Conservation (phyloP, 1,140 invertebrate species). For the Zaprionus davidi region DNA sequence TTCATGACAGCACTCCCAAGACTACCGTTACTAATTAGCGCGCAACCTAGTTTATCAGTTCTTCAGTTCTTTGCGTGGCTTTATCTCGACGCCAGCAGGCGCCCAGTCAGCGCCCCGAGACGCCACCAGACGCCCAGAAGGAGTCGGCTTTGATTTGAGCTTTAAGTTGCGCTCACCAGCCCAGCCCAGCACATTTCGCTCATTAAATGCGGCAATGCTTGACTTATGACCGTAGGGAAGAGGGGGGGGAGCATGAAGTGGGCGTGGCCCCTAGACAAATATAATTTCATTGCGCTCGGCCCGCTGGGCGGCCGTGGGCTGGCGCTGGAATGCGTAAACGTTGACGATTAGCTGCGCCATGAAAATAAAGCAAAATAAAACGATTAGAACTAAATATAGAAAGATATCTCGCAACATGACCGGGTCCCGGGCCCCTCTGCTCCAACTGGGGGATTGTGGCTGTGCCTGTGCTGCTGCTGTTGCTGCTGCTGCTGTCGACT, state of each 20-base stretch:
- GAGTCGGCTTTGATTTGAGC: constrained; percentile 49
- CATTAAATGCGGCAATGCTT: constrained; percentile 60
- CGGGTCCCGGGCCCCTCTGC: constrained; percentile 17
- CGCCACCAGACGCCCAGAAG: not conserved
- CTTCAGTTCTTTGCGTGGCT: constrained; percentile 69
- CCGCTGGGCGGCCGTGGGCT: constrained; percentile 69
- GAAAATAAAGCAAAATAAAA: constrained; percentile 84
- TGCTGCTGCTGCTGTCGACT: not conserved
- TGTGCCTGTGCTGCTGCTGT: constrained; percentile 3
- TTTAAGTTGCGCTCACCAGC: constrained; percentile 32
- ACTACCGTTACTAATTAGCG: constrained; percentile 76
- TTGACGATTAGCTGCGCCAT: constrained; percentile 84
- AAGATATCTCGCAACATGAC: constrained; percentile 83
- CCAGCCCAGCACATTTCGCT: constrained; percentile 1
- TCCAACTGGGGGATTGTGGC: not conserved
- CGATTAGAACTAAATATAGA: constrained; percentile 82
- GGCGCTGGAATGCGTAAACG: constrained; percentile 82
- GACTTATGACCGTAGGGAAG: constrained; percentile 47
- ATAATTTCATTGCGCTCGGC: constrained; percentile 80
- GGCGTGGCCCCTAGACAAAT: constrained; percentile 67
- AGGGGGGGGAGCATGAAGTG: not conserved
- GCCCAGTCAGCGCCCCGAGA: not conserved
- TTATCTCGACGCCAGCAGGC: constrained; percentile 34
- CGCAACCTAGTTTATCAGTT: constrained; percentile 80
- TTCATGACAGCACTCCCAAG: constrained; percentile 63